Conservation (phyloP, 2,888 invertebrate species). For the Metellina segmentata region DNA sequence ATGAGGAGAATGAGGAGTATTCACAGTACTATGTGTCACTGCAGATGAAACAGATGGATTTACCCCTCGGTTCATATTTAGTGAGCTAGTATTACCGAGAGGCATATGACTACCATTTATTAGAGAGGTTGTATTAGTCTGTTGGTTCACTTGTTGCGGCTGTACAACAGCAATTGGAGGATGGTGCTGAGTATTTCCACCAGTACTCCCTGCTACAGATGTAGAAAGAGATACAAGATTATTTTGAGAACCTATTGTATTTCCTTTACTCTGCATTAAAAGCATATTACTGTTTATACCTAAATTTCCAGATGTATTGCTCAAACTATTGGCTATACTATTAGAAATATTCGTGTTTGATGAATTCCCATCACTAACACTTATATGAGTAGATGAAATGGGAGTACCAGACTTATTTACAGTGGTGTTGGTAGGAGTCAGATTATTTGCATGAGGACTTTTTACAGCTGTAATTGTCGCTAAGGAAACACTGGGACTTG, state of each 20-base stretch:
- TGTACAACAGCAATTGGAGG: slow-evolving; percentile 50
- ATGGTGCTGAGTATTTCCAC: slow-evolving; percentile 58
- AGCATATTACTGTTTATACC: slow-evolving; percentile 68
- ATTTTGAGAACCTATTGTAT: slow-evolving; percentile 72
- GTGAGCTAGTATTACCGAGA: slow-evolving; percentile 69
- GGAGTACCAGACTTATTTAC: slow-evolving; percentile 83
- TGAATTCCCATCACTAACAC: slow-evolving; percentile 74
- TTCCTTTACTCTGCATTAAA: slow-evolving; percentile 70
- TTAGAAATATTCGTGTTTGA: slow-evolving; percentile 77
- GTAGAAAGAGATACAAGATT: slow-evolving; percentile 71
- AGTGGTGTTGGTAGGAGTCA: slow-evolving; percentile 90
- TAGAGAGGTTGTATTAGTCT: slow-evolving; percentile 78
- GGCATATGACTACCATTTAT: slow-evolving; percentile 80
- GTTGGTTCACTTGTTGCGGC: slow-evolving; percentile 75
- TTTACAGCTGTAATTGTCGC: slow-evolving; percentile 77
- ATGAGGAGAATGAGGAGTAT: slow-evolving; percentile 77
- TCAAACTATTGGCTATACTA: slow-evolving; percentile 75
- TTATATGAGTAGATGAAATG: slow-evolving; percentile 78
- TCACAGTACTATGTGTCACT: slow-evolving; percentile 75
- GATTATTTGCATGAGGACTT: slow-evolving; percentile 78
- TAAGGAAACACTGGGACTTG: slow-evolving; percentile 77
- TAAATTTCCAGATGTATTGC: slow-evolving; percentile 71
- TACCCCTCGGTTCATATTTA: slow-evolving; percentile 62
- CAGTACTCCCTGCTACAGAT: slow-evolving; percentile 61
- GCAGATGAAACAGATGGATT: slow-evolving; percentile 71